Evolutionary conservation across 2,113 vertebrate species (phyloP).

Genomic region (Odontesthes bonariensis): DNA sequence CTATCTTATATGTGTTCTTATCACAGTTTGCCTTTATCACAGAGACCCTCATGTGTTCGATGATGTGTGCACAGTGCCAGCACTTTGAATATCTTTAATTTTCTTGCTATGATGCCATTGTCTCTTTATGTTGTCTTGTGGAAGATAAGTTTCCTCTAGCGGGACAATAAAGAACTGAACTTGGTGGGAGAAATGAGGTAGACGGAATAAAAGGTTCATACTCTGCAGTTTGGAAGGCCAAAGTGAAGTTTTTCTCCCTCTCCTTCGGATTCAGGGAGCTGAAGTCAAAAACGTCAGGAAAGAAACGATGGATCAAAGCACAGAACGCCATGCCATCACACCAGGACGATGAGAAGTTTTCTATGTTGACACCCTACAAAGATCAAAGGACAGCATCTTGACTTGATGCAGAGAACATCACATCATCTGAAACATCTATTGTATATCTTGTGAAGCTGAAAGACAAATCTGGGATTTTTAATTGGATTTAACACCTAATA

Average conservation of each 20-base stretch:
- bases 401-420: not conserved
- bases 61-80: not conserved
- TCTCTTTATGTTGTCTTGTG: not conserved
- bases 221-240: conserved; percentile 85
- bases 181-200: not conserved
- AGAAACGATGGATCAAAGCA: conserved; percentile 83
- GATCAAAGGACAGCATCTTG: conserved; percentile 10
- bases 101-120: not conserved
- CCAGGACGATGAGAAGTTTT: conserved; percentile 87
- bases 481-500: not conserved
- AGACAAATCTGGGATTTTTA: not conserved
- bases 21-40: not conserved
- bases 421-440: not conserved
- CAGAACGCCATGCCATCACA: conserved; percentile 84
- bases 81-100: not conserved
- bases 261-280: conserved; percentile 76
- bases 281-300: conserved; percentile 83
- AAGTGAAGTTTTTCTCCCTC: conserved; percentile 81
- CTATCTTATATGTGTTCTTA: not conserved
- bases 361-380: conserved; percentile 79
- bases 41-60: not conserved
- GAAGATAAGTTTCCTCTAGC: not conserved
- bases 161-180: not conserved
- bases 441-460: not conserved
- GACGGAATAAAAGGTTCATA: conserved; percentile 38